Percentiles rank a stretch among this genome's conserved stretches.
These are phyloP conservation scores for Poecilus cupreus DNA, from an alignment of 2,888 invertebrate species.

Conservation along the genomic window DNA sequence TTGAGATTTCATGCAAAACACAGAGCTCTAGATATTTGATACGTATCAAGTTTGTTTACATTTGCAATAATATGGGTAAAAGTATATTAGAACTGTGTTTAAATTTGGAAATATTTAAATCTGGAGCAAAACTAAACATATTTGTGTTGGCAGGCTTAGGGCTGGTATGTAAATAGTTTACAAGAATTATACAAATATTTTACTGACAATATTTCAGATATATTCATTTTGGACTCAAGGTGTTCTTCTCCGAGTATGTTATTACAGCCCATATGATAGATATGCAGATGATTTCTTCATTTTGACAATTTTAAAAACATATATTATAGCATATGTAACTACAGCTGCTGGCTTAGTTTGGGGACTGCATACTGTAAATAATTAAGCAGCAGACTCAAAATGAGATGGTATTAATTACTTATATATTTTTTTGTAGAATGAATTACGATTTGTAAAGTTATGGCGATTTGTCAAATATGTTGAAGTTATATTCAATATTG, in stretches of 20 bases:
- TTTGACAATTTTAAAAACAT: neutral
- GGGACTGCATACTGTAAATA: neutral
- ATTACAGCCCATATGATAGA: neutral
- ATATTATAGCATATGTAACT: neutral
- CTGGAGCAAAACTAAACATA: neutral
- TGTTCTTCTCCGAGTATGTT: neutral
- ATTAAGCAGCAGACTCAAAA: no score
- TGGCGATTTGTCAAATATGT: neutral
- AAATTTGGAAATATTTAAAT: neutral
- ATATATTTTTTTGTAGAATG: neutral
- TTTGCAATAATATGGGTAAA: neutral
- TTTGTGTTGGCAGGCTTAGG: neutral
- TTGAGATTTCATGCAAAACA: no score
- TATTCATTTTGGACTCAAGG: neutral
- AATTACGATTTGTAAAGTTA: neutral
- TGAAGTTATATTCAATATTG: neutral
- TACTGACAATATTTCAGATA: neutral
- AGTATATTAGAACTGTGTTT: neutral
- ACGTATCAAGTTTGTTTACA: neutral
- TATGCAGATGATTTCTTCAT: neutral
- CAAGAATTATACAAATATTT: neutral
- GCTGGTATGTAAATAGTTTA: neutral
- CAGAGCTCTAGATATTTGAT: no score
- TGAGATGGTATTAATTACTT: neutral
- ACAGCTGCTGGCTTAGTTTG: constrained; percentile 1